phyloP scores from a whole-genome alignment of 2,888 invertebrate genomes.

The Watsonalla binaria region DNA sequence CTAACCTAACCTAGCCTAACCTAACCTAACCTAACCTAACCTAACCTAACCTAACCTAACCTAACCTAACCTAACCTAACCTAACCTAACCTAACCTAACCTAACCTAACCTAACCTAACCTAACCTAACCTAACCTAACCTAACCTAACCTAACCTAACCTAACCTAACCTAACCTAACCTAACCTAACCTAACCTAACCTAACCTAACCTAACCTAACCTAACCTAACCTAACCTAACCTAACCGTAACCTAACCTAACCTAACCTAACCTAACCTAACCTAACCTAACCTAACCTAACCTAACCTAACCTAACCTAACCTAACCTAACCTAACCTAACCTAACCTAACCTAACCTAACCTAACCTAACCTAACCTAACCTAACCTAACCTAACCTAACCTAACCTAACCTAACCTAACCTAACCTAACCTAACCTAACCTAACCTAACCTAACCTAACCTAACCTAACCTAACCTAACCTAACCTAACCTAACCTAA shows the following conservation, averaged over 20 bases:
- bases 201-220: slow-evolving; percentile 14
- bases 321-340: slow-evolving; percentile 19
- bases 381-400: slow-evolving; percentile 14
- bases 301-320: slow-evolving; percentile 20
- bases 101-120: slow-evolving; percentile 22
- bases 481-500: slow-evolving; percentile 17
- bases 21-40: slow-evolving; percentile 8
- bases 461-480: slow-evolving; percentile 18
- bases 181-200: slow-evolving; percentile 13
- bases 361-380: slow-evolving; percentile 12
- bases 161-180: slow-evolving; percentile 5
- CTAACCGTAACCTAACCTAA: slow-evolving; percentile 9
- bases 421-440: slow-evolving; percentile 22
- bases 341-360: slow-evolving; percentile 19
- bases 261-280: slow-evolving; percentile 19
- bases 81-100: slow-evolving; percentile 14
- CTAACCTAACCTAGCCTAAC: slow-evolving; percentile 16
- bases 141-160: slow-evolving; percentile 18
- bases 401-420: slow-evolving; percentile 20
- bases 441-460: slow-evolving; percentile 18
- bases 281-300: slow-evolving; percentile 18
- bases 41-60: slow-evolving; percentile 4
- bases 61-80: slow-evolving; percentile 3
- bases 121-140: slow-evolving; percentile 20
- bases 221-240: slow-evolving; percentile 17